Conservation (phyloP, 2,113 vertebrate species). For the Brachirus orientalis region DNA sequence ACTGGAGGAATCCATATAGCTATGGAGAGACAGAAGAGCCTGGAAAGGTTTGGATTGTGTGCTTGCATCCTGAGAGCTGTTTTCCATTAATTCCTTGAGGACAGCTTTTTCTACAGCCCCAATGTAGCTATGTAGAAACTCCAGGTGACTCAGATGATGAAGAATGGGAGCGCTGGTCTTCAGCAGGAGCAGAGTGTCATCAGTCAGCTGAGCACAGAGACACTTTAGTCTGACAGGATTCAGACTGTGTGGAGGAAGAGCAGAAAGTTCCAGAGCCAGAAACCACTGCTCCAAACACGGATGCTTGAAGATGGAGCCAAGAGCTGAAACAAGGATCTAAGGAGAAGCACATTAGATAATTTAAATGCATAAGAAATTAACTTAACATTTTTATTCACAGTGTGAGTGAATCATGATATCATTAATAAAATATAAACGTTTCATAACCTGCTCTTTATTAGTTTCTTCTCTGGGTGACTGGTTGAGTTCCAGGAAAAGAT, state of each 20-base stretch:
- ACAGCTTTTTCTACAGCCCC: conserved; percentile 77
- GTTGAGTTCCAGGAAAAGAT: conserved; percentile 84
- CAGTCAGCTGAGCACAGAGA: conserved; percentile 81
- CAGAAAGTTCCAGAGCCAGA: conserved; percentile 85
- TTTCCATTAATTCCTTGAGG: conserved; percentile 80
- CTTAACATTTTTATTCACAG: background rate
- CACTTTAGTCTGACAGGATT: conserved; percentile 84
- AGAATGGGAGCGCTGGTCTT: conserved; percentile 71
- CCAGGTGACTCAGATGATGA: conserved; percentile 52
- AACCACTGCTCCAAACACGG: conserved; percentile 91
- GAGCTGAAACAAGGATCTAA: conserved; percentile 82
- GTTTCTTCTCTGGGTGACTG: conserved; percentile 20
- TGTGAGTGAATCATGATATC: background rate
- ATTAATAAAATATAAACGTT: background rate
- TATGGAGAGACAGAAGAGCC: conserved; percentile 84
- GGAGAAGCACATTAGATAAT: background rate
- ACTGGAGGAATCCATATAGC: conserved; percentile 78
- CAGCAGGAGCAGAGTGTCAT: conserved; percentile 81
- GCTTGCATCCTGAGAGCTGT: background rate
- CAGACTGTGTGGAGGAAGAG: conserved; percentile 83
- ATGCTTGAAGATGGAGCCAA: conserved; percentile 86
- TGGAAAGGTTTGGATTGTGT: conserved; percentile 77
- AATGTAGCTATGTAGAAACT: conserved; percentile 78
- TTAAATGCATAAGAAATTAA: background rate
- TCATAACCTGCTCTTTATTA: conserved; percentile 69